Base-by-base conservation (phyloP, 2,888 invertebrate genomes). In the Sipha maydis region DNA sequence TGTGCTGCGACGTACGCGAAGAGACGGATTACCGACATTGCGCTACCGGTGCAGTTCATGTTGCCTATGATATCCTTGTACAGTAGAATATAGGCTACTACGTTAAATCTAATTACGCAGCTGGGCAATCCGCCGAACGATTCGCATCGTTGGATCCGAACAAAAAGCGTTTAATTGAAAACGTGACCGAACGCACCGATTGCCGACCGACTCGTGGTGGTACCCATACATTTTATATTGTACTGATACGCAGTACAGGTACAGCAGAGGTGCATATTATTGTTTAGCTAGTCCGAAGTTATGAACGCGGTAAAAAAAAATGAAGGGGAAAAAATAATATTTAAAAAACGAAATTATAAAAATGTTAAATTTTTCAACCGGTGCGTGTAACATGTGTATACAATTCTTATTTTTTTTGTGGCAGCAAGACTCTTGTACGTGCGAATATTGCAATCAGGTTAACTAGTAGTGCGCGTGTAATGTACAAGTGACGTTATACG, bases 91-190 rank as follows among this genome's bases (percentile, higher is more conserved):
- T 11, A 61, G 61, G n/a, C 41, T 69, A 77, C 77, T 28, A 28
- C 67, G 86, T 73, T 73, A 88, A 88, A 82, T 88, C 80, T 82
- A 80, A 88, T 88, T 80, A 80, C 80, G 71, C 71, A 31, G 56
- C 80, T 8, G 79, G 19, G 17, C 54, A 38, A 56, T 86, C 56
- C 71, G 78, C 71, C 69, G 41, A 79, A 28, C 79, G 75, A 80
- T 88, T 88, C 88, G 88, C 88, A 75, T 54, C 80, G 80, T 75
- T 61, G 88, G 61, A 76, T 34, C 69, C 88, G 88, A 67, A 88
- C 88, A 75, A 88, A 88, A 80, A 61, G 31, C 54, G 75, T 82
- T 82, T 76, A 67, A 88, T 88, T 88, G 88, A 88, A 88, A 88
- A 88, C 80, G 88, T 88, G 88, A 88, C 88, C 82, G 73, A 41